Conservation (phyloP, 23 tunicate species). For the Clavelina lepadiformis region DNA sequence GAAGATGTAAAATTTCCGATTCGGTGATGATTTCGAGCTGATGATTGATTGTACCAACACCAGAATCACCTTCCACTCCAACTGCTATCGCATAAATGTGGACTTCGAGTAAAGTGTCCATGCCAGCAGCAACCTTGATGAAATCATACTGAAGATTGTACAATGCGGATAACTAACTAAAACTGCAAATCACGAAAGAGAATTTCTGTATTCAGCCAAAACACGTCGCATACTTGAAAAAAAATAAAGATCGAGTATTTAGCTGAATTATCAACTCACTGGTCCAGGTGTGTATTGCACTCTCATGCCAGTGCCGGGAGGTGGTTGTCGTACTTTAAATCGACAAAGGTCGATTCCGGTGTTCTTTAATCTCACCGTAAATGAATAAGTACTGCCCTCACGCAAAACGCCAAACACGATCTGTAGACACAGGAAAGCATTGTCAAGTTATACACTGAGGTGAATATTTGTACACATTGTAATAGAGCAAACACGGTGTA, state of each 20-base stretch:
- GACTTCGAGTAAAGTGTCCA: constrained; percentile 37
- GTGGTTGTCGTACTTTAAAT: constrained; percentile 82
- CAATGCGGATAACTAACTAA: too few relatives aligned
- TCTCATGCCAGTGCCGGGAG: constrained; percentile 81
- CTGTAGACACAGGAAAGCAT: constrained; percentile 15
- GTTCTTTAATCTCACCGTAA: constrained; percentile 55
- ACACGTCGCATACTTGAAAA: too few relatives aligned
- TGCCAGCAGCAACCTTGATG: constrained; percentile 91
- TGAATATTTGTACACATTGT: too few relatives aligned
- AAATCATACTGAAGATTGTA: too few relatives aligned
- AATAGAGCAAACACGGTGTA: neutral
- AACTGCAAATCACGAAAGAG: too few relatives aligned
- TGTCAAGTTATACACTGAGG: neutral
- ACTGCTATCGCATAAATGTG: constrained; percentile 88
- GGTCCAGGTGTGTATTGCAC: constrained; percentile 77
- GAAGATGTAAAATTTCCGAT: constrained; percentile 60
- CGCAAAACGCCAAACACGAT: constrained; percentile 73
- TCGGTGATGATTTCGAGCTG: constrained; percentile 70
- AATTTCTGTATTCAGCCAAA: too few relatives aligned
- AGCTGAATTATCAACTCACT: constrained; percentile 24
- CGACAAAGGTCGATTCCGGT: constrained; percentile 76
- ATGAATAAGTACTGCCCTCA: constrained; percentile 73
- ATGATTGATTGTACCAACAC: constrained; percentile 79
- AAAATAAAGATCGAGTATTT: too few relatives aligned
- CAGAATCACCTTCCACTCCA: constrained; percentile 92